Percentiles rank a stretch among this genome's conserved stretches.
These are phyloP conservation scores for Arge pagana DNA, from an alignment of 2,888 invertebrate species.

Conservation along the genomic window DNA sequence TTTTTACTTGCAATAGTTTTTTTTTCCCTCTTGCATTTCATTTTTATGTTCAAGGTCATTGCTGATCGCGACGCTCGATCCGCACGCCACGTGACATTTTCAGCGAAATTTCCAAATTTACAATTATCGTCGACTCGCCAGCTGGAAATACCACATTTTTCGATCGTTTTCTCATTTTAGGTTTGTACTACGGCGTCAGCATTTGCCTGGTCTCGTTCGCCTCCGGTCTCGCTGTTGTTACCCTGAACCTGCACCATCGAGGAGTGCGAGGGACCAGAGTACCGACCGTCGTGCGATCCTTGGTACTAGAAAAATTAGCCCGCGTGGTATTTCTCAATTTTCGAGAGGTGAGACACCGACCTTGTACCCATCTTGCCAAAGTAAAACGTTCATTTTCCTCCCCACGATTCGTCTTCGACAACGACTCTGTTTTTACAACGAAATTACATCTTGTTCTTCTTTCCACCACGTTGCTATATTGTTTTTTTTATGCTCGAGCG, in stretches of 20 bases:
- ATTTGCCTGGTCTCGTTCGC: constrained; percentile 82
- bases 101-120: no score
- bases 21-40: no score
- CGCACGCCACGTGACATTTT: no score
- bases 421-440: constrained; percentile 36
- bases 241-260: constrained; percentile 83
- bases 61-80: no score
- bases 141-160: no score
- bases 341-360: constrained; percentile 60
- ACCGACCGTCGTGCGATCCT: constrained; percentile 70
- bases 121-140: no score
- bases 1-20: no score
- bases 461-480: no score
- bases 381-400: constrained; percentile 1
- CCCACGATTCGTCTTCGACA: constrained; percentile 20
- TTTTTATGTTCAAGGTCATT: no score
- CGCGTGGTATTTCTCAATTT: constrained; percentile 75
- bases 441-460: no score
- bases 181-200: constrained; percentile 81
- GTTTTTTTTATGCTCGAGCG: no score
- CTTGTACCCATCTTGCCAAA: constrained; percentile 24
- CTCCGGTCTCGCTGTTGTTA: constrained; percentile 80
- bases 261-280: constrained; percentile 81
- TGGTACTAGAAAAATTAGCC: constrained; percentile 77
- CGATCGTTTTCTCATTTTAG: no score